Percentiles rank a stretch among this genome's conserved stretches.
Evolutionary conservation across 2,888 invertebrate genomes (phyloP).

Genomic region (Calameuta idolon): DNA sequence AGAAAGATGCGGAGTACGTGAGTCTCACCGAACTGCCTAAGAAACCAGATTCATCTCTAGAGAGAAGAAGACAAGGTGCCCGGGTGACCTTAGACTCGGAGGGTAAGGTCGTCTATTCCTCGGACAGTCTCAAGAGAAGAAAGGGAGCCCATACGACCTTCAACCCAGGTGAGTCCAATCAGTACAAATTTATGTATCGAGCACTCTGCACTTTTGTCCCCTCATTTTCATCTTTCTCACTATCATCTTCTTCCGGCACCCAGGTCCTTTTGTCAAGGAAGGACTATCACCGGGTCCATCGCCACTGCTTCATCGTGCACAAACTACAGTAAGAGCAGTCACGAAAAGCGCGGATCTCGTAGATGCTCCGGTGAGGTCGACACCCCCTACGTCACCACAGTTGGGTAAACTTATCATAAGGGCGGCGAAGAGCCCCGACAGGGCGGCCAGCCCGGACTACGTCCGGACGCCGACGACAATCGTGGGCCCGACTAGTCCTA

Average conservation of each 20-base stretch:
- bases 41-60: conserved; percentile 69
- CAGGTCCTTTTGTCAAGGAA: conserved; percentile 80
- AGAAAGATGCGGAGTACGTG: conserved; percentile 82
- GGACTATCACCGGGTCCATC: conserved; percentile 66
- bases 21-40: conserved; percentile 83
- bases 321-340: conserved; percentile 67
- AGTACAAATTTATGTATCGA: background rate
- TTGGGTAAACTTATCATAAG: conserved; percentile 75
- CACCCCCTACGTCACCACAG: conserved; percentile 73
- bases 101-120: conserved; percentile 89
- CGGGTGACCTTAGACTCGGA: conserved; percentile 87
- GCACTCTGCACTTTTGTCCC: background rate
- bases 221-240: background rate
- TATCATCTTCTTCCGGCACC: background rate
- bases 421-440: conserved; percentile 68
- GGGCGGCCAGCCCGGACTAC: conserved; percentile 60
- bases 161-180: conserved; percentile 75
- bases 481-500: conserved; percentile 71
- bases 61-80: conserved; percentile 76
- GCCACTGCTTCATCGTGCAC: conserved; percentile 68
- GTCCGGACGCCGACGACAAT: conserved; percentile 72
- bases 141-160: conserved; percentile 88
- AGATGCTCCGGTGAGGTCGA: conserved; percentile 62
- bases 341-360: conserved; percentile 65
- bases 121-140: conserved; percentile 83